These are phyloP conservation scores for Mystacides longicornis DNA, from an alignment of 2,888 invertebrate genomes.

Conservation along the genomic window DNA sequence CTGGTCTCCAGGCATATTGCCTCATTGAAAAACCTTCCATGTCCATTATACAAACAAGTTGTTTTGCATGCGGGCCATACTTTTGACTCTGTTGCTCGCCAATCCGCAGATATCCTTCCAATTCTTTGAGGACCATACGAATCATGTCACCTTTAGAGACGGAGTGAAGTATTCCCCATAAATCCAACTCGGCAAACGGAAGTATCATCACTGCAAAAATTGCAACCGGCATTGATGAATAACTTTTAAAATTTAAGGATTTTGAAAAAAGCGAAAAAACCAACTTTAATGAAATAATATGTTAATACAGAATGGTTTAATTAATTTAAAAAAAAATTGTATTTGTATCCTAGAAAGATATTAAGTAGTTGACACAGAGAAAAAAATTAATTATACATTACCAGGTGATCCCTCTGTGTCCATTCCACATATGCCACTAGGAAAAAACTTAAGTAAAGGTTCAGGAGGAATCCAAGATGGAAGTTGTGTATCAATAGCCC, in stretches of 20 bases:
- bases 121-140: slow-evolving; percentile 55
- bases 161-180: slow-evolving; percentile 72
- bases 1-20: slow-evolving; percentile 82
- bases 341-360: too few species aligned
- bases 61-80: slow-evolving; percentile 56
- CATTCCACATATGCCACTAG: slow-evolving; percentile 71
- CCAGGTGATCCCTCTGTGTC: slow-evolving; percentile 80
- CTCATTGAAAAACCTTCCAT: slow-evolving; percentile 70
- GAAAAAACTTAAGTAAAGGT: slow-evolving; percentile 62
- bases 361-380: not conserved
- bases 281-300: too few species aligned
- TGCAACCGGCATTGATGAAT: too few species aligned
- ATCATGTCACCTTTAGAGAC: slow-evolving; percentile 66
- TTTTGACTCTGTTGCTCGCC: slow-evolving; percentile 54
- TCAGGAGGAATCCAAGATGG: slow-evolving; percentile 65
- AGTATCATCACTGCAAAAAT: slow-evolving; percentile 60
- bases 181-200: slow-evolving; percentile 74
- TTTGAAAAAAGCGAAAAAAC: too few species aligned
- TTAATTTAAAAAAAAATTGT: too few species aligned
- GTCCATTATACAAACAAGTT: slow-evolving; percentile 67
- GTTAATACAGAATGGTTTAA: too few species aligned
- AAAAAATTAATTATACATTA: slow-evolving; percentile 30
- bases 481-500: slow-evolving; percentile 64
- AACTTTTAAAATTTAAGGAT: too few species aligned
- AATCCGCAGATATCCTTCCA: slow-evolving; percentile 58